Conservation (phyloP, 2,113 vertebrate species). For the Erythrolamprus reginae region DNA sequence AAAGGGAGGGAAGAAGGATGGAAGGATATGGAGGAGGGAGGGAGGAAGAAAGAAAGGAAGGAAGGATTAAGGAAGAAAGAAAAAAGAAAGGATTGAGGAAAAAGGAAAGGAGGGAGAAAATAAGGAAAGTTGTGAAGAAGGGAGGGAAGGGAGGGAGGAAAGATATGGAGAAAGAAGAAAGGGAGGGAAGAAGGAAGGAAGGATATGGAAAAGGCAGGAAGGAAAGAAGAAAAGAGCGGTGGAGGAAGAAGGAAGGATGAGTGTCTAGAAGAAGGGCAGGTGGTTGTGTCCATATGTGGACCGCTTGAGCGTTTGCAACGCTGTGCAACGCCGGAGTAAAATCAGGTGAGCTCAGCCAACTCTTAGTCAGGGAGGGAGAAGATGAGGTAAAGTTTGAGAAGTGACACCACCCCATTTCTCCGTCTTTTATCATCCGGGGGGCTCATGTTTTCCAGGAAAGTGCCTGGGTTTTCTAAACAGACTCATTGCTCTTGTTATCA, state of each 20-base stretch:
- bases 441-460: constrained; percentile 16
- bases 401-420: not conserved
- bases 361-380: not conserved
- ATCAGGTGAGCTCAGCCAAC: not conserved
- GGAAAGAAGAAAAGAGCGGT: not conserved
- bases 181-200: not conserved
- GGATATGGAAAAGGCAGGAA: not conserved
- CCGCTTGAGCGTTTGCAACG: not conserved
- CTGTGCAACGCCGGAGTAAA: not conserved
- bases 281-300: too few relatives aligned
- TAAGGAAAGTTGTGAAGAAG: not conserved
- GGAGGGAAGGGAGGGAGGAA: not conserved
- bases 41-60: not conserved
- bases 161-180: not conserved
- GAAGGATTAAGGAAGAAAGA: not conserved
- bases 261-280: not conserved
- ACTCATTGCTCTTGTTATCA: not conserved
- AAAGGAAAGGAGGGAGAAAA: too few relatives aligned
- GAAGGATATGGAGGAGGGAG: not conserved
- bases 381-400: constrained; percentile 14
- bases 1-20: too few relatives aligned
- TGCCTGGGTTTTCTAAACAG: not conserved
- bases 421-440: not conserved
- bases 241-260: too few relatives aligned
- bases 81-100: too few relatives aligned